Evolutionary conservation across 2,888 invertebrate species (phyloP).

Genomic region (Hirtodrosophila cameraria): DNA sequence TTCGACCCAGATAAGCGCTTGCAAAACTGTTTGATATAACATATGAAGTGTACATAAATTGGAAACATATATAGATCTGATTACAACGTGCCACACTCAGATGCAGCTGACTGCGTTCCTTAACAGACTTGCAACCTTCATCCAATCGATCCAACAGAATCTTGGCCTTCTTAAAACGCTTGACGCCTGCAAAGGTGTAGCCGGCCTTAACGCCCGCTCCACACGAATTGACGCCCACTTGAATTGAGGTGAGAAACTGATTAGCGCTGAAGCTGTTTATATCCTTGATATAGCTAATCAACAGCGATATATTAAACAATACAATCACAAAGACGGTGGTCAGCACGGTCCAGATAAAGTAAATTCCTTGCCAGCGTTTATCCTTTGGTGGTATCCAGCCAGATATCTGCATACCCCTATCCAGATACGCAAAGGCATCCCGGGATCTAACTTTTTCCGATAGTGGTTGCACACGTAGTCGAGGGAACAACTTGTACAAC

Average conservation of each 20-base stretch:
- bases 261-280: constrained; percentile 46
- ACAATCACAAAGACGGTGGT: constrained; percentile 7
- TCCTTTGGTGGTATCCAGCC: constrained; percentile 43
- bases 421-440: constrained; percentile 55
- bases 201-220: constrained; percentile 39
- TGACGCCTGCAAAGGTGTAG: constrained; percentile 27
- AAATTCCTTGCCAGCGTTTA: not conserved
- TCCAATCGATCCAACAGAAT: constrained; percentile 42
- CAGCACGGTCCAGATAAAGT: constrained; percentile 22
- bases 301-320: constrained; percentile 29
- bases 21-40: constrained; percentile 20
- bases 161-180: constrained; percentile 37
- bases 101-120: constrained; percentile 29
- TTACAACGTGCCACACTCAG: constrained; percentile 30
- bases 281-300: constrained; percentile 31
- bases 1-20: constrained; percentile 14
- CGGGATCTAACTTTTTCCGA: constrained; percentile 34
- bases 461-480: constrained; percentile 9
- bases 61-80: constrained; percentile 17
- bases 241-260: constrained; percentile 64
- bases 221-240: constrained; percentile 35
- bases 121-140: constrained; percentile 14
- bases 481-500: constrained; percentile 35
- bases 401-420: constrained; percentile 32
- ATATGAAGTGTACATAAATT: constrained; percentile 28